Evolutionary conservation across 2,888 invertebrate species (phyloP), one percentile per base, ranked within the genome.

Genomic region (Polyploca ridens): DNA sequence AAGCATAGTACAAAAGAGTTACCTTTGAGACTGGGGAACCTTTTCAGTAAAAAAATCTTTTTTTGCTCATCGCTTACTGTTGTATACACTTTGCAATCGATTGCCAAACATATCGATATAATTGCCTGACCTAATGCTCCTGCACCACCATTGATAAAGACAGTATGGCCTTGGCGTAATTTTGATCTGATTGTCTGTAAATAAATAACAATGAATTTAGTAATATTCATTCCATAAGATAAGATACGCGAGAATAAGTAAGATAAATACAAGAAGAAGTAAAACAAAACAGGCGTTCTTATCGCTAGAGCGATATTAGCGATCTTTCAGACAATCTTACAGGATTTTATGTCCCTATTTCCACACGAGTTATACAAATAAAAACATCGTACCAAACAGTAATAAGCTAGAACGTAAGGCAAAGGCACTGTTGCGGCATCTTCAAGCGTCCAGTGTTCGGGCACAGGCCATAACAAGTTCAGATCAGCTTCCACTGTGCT

Each of bases 401-500:
- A 86, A 65, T 77, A 83, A 5, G 84, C 84, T 1, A 78, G 69
- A 0, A 72, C 64, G 54, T 78, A 83, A n/a, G 96, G 96, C 58
- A 96, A 95, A 0, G 97, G 97, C 1, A 97, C 94, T 0, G 96
- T 96, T 3, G 96, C 96, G 10, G 96, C 97, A 69, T 97, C 96
- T 82, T 96, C 95, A 27, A 97, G 82, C 2, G 94, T 93, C 96
- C 96, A 97, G 6, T 90, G 77, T 0, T 95, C 91, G 0, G 97
- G 97, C 2, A 97, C 90, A 13, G 95, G 90, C 97, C 97, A 97
- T 1, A 85, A 71, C 58, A 95, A 82, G 54, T 90, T 79, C 0
- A 82, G 79, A 72, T 95, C 94, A 8, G 94, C 94, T 66, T 90
- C 87, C 0, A 96, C 93, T 16, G 91, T 84, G 7, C 94, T 94